Evolutionary conservation across 2,888 invertebrate species (phyloP), one percentile per base, ranked within the genome.

Genomic region (Nomada goodeniana): DNA sequence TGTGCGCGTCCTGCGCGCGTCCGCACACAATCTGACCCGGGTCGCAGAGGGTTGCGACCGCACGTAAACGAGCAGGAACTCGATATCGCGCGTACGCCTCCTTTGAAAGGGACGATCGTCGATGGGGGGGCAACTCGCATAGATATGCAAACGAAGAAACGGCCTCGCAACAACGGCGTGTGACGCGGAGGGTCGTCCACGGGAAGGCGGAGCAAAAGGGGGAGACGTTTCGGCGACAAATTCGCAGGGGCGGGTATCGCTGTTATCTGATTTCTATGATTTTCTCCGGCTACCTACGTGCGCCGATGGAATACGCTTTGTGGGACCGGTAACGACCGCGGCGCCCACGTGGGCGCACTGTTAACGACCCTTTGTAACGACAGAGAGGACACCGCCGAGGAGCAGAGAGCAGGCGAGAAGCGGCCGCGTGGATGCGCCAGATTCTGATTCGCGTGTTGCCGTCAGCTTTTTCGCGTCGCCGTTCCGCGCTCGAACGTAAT

Each of bases 181-280:
- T 4, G 20, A 7, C 36, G 7, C 36, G 36, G 36, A 7, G 5
- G 11, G 74, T 67, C 52, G 50, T 50, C 23, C 29, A 59, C 7
- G 71, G 67, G 71, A 73, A 74, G 73, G 53, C 61, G 75, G 57
- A 60, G 68, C 68, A 36, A 68, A 67, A 70, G 59, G 68, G 68
- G 64, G 60, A 75, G 65, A 80, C 64, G 61, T 75, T 63, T 70
- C 71, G 67, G 70, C 71, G 57, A 64, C 71, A 72, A 73, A 85
- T 82, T 79, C 85, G 59, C 76, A 63, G 75, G 74, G 71, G 67
- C 69, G 52, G 26, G 69, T 73, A 80, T 72, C 44, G 53, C 59
- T 57, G 78, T 86, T 88, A 86, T 87, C 83, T 83, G 85, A 88
- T 88, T 88, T 81, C 83, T 79, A 78, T 78, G 81, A 85, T 85